Percentiles rank a stretch among this genome's conserved stretches.
phyloP scores from a whole-genome alignment of 2,888 invertebrate genomes.

The Drosophila austrosaltans region DNA sequence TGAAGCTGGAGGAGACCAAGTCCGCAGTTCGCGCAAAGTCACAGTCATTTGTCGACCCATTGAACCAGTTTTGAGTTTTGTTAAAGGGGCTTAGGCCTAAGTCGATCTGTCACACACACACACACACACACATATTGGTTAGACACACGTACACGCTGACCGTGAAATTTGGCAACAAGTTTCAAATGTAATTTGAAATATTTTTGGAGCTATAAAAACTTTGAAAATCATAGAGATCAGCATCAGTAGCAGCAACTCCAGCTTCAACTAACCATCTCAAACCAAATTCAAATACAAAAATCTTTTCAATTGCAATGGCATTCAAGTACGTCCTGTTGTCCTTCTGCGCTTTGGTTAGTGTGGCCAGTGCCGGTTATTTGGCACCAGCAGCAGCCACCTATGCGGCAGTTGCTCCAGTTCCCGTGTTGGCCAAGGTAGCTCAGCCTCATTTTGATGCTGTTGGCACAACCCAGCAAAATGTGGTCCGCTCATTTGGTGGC shows the following conservation, averaged over 20 bases:
- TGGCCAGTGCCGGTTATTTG: conserved; percentile 86
- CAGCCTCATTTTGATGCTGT: conserved; percentile 78
- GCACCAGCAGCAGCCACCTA: conserved; percentile 64
- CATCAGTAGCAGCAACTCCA: conserved; percentile 58
- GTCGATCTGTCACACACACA: conserved; percentile 60
- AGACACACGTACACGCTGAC: conserved; percentile 42
- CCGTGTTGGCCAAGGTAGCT: conserved; percentile 75
- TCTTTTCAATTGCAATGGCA: conserved; percentile 64
- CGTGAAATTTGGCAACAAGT: conserved; percentile 65
- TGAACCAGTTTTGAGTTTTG: conserved; percentile 62
- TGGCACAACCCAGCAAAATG: conserved; percentile 85
- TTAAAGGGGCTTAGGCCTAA: conserved; percentile 65
- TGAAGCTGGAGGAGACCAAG: conserved; percentile 5
- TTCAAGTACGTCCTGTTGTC: conserved; percentile 85
- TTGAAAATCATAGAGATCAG: conserved; percentile 31
- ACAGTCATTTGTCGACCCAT: conserved; percentile 48
- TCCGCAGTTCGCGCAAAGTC: conserved; percentile 28
- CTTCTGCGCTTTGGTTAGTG: conserved; percentile 86
- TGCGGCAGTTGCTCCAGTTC: conserved; percentile 56
- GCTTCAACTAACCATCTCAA: conserved; percentile 42
- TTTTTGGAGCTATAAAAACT: conserved; percentile 60
- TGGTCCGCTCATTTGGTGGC: conserved; percentile 85
- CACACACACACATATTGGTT: conserved; percentile 25
- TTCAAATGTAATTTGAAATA: conserved; percentile 8
- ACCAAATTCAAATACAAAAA: conserved; percentile 18